A percentile compares a stretch with the other conserved stretches of the same genome.
These are phyloP conservation scores for Setophaga petechia DNA, from an alignment of 2,113 vertebrate genomes.

Conservation along the genomic window DNA sequence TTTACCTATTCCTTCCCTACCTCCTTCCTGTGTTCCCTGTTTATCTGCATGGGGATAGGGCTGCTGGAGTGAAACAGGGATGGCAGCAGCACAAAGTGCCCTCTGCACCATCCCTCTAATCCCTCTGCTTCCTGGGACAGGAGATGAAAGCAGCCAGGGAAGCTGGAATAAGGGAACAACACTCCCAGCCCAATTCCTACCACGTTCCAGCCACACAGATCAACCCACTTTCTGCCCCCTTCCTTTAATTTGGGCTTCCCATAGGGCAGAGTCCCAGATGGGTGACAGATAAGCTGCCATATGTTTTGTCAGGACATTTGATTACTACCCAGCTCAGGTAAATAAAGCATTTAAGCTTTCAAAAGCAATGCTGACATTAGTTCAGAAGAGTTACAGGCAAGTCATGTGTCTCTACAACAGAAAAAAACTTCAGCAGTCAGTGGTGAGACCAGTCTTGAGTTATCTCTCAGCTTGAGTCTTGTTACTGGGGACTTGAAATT, in stretches of 20 bases:
- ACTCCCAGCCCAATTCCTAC: neutral
- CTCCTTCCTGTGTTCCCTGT: neutral
- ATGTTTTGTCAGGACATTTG: neutral
- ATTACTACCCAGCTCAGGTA: neutral
- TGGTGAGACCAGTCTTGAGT: neutral
- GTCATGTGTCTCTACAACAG: neutral
- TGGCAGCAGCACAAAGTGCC: neutral
- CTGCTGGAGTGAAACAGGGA: neutral
- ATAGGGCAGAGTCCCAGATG: neutral
- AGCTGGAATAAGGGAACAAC: neutral
- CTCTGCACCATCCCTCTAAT: neutral
- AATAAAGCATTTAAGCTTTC: neutral
- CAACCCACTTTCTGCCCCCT: neutral
- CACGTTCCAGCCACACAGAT: neutral
- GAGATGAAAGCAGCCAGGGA: neutral
- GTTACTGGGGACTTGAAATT: neutral
- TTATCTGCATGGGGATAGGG: neutral
- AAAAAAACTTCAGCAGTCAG: neutral
- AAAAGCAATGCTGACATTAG: neutral
- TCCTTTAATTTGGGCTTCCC: conserved; percentile 1
- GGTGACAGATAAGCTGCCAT: neutral
- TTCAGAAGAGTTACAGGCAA: neutral
- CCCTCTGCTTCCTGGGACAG: neutral
- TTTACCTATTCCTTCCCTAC: neutral
- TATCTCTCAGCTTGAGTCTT: neutral